Evolutionary conservation across 2,113 vertebrate genomes (phyloP).

Genomic region (Macheiramphus alcinus): DNA sequence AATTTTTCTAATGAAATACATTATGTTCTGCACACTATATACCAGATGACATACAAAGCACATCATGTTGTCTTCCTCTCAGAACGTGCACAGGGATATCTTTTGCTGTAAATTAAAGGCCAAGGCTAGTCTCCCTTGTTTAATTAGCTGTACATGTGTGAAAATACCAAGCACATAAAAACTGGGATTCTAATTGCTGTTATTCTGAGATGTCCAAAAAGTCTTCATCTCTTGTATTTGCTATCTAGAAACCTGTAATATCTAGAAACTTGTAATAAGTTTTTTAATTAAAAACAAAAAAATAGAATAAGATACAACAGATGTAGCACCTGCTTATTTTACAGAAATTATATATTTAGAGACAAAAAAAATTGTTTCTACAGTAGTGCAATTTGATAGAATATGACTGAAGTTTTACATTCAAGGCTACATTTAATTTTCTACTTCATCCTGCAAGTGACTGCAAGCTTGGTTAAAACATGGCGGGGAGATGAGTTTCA

Average conservation of each 20-base stretch:
- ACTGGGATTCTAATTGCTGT: background rate
- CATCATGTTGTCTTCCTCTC: background rate
- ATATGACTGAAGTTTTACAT: background rate
- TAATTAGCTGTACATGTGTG: conserved; percentile 1
- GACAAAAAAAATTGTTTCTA: background rate
- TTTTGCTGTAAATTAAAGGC: background rate
- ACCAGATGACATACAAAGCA: background rate
- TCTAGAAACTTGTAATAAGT: background rate
- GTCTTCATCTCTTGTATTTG: background rate
- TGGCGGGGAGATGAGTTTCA: background rate
- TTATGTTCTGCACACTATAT: background rate
- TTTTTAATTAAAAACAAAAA: background rate
- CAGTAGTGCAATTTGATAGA: background rate
- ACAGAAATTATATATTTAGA: background rate
- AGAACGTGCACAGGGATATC: background rate
- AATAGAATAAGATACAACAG: background rate
- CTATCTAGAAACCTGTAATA: background rate
- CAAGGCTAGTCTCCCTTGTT: background rate
- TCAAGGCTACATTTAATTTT: background rate
- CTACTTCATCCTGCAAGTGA: background rate
- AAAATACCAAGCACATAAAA: conserved; percentile 7
- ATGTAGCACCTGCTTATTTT: background rate
- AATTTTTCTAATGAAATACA: background rate
- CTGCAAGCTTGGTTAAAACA: background rate
- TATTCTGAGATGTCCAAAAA: background rate